A percentile compares a stretch with the other conserved stretches of the same genome.
These are phyloP conservation scores for Thunnus maccoyii DNA, from an alignment of 2,113 vertebrate genomes.

Conservation along the genomic window DNA sequence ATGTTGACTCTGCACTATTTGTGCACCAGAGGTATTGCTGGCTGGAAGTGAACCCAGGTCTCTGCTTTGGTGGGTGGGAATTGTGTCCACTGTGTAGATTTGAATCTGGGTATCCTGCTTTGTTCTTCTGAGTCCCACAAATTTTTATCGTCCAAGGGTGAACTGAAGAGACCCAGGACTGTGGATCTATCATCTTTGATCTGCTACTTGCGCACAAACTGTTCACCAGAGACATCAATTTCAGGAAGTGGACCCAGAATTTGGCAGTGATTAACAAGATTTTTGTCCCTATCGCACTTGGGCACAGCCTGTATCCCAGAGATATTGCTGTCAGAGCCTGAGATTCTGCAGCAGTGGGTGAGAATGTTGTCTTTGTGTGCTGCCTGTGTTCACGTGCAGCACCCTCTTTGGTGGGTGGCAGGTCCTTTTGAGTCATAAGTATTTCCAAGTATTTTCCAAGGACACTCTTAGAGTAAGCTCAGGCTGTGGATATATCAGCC, in stretches of 20 bases:
- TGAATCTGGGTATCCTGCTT: neutral
- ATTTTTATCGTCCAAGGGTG: neutral
- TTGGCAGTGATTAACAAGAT: neutral
- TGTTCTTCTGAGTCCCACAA: neutral
- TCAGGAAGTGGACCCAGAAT: constrained; percentile 4
- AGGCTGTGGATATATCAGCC: neutral
- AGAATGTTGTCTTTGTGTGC: neutral
- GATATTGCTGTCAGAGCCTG: neutral
- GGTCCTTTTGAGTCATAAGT: no score
- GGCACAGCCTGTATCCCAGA: neutral
- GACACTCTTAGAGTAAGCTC: neutral
- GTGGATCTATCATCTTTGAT: constrained; percentile 9
- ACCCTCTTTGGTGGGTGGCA: no score
- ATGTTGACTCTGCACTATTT: neutral
- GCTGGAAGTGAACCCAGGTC: no score
- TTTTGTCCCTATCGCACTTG: neutral
- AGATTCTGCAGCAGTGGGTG: neutral
- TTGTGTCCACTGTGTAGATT: neutral
- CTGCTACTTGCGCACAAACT: neutral
- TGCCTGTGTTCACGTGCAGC: no score
- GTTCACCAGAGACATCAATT: neutral
- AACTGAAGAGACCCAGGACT: neutral
- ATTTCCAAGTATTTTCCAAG: no score
- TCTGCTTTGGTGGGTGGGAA: no score
- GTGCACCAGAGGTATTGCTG: neutral